phyloP scores from a whole-genome alignment of 2,113 vertebrate species.

The Onychostoma macrolepis region DNA sequence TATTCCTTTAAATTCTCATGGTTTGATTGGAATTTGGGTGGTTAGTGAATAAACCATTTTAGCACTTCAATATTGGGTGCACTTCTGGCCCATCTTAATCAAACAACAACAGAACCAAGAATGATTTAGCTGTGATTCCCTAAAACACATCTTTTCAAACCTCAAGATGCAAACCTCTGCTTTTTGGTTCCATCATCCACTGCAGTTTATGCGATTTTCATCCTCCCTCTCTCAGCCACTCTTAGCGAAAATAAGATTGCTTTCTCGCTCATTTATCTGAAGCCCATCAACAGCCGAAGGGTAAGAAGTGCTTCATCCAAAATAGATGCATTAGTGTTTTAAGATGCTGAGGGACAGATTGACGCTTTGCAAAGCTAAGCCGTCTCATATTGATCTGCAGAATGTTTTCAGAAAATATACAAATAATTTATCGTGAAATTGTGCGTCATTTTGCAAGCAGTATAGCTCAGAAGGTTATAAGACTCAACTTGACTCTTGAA shows the following conservation, averaged over 20 bases:
- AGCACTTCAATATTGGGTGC: not conserved
- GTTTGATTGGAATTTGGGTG: not conserved
- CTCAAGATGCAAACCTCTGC: constrained; percentile 34
- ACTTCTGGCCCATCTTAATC: not conserved
- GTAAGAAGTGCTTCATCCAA: constrained; percentile 1
- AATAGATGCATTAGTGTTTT: constrained; percentile 41
- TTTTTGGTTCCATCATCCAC: constrained; percentile 36
- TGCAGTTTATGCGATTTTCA: not conserved
- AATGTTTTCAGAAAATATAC: constrained; percentile 33
- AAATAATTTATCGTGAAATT: constrained; percentile 6
- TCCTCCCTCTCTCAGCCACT: not conserved
- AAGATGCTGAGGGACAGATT: constrained; percentile 3
- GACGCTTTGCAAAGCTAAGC: constrained; percentile 5
- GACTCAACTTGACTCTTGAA: constrained; percentile 3
- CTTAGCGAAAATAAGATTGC: constrained; percentile 41
- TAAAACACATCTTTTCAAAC: constrained; percentile 32
- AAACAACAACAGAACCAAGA: not conserved
- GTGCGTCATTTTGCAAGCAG: not conserved
- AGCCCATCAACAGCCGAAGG: constrained; percentile 28
- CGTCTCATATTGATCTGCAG: constrained; percentile 42
- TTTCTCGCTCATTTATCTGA: constrained; percentile 36
- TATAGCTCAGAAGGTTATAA: not conserved
- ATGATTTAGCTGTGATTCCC: constrained; percentile 35
- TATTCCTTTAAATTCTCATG: not conserved
- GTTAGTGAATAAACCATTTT: not conserved